Percentiles rank a stretch among this genome's conserved stretches.
phyloP scores from a whole-genome alignment of 2,888 invertebrate species.

The Amorpha juglandis region DNA sequence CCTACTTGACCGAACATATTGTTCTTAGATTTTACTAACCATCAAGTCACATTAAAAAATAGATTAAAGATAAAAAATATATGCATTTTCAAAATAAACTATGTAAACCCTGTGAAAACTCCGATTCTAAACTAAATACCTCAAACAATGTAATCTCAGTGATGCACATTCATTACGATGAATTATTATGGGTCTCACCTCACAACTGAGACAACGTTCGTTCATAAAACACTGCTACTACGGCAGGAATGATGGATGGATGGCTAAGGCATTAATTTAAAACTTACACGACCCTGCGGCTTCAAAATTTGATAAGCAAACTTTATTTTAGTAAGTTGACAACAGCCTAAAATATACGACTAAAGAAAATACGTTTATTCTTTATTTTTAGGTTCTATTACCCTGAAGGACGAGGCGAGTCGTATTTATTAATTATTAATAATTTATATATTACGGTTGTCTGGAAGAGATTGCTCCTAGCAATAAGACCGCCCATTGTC shows the following conservation, averaged over 20 bases:
- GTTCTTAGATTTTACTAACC: too few species aligned
- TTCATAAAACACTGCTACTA: conserved; percentile 54
- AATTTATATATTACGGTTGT: too few species aligned
- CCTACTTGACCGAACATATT: too few species aligned
- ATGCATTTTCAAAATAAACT: background rate
- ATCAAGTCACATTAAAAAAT: too few species aligned
- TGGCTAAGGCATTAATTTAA: conserved; percentile 59
- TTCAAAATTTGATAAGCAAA: conserved; percentile 50
- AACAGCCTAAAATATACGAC: background rate
- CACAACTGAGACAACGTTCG: conserved; percentile 44
- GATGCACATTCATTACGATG: conserved; percentile 46
- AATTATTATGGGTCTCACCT: conserved; percentile 46
- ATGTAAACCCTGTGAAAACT: background rate
- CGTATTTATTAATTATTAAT: too few species aligned
- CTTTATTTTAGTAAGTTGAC: conserved; percentile 28
- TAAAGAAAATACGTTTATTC: too few species aligned
- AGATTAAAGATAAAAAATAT: too few species aligned
- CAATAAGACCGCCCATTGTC: too few species aligned
- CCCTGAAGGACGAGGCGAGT: too few species aligned
- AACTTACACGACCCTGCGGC: conserved; percentile 52
- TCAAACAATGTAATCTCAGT: conserved; percentile 28
- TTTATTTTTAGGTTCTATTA: too few species aligned
- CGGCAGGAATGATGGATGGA: conserved; percentile 53
- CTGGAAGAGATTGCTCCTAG: too few species aligned
- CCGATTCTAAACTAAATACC: conserved; percentile 5